Conservation (phyloP, 2,113 vertebrate genomes). For the Anguilla japonica region DNA sequence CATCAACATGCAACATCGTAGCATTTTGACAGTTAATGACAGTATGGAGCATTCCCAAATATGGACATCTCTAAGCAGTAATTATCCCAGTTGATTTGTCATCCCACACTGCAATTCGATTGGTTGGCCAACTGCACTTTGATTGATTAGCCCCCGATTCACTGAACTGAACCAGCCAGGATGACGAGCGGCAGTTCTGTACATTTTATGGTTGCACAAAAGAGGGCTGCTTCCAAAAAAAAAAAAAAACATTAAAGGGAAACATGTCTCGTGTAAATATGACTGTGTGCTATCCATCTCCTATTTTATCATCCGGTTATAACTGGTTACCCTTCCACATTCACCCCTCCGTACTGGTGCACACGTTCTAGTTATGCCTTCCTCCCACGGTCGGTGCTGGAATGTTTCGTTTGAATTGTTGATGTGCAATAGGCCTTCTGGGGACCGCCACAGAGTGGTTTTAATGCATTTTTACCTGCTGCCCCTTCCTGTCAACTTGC, state of each 20-base stretch:
- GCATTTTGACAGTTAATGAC: neutral
- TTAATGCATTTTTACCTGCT: neutral
- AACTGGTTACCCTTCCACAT: neutral
- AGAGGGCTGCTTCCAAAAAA: slow-evolving; percentile 12
- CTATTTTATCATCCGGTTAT: neutral
- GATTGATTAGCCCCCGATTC: neutral
- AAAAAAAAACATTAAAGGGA: slow-evolving; percentile 2
- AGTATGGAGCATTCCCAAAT: neutral
- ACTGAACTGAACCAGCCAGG: neutral
- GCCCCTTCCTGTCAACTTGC: neutral
- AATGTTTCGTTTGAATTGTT: slow-evolving; percentile 39
- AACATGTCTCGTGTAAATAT: slow-evolving; percentile 35
- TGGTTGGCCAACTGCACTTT: neutral
- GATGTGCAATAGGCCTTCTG: slow-evolving; percentile 31
- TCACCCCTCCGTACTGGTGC: neutral
- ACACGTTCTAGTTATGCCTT: neutral
- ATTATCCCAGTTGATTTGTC: neutral
- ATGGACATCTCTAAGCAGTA: neutral
- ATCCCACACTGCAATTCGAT: neutral
- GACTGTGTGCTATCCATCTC: neutral
- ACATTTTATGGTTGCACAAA: neutral
- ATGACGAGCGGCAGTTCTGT: neutral
- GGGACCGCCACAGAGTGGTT: neutral
- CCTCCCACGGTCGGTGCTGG: neutral
- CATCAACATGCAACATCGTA: neutral